Conservation (phyloP, 2,888 invertebrate genomes). For the Seira ritae region DNA sequence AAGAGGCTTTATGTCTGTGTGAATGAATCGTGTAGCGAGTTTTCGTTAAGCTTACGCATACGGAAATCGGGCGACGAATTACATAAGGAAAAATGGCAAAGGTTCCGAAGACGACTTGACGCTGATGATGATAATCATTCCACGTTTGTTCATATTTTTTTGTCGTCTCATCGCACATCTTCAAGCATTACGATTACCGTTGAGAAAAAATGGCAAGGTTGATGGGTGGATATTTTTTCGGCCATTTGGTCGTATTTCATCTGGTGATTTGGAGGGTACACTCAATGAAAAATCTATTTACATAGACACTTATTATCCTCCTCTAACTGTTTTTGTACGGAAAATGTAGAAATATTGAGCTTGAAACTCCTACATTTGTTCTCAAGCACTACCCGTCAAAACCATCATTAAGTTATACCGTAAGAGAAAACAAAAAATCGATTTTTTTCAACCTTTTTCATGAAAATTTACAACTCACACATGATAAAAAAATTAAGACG, state of each 20-base stretch:
- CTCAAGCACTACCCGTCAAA: neutral
- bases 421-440: slow-evolving; percentile 16
- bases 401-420: slow-evolving; percentile 4
- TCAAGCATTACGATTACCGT: neutral
- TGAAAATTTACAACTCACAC: neutral
- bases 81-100: slow-evolving; percentile 30
- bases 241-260: slow-evolving; percentile 51
- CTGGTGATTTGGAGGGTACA: slow-evolving; percentile 42
- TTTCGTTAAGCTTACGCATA: slow-evolving; percentile 1
- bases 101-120: slow-evolving; percentile 35
- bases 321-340: slow-evolving; percentile 30
- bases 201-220: slow-evolving; percentile 50
- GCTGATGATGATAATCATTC: slow-evolving; percentile 31
- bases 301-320: slow-evolving; percentile 34
- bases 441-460: neutral
- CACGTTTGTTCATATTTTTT: slow-evolving; percentile 32
- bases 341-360: slow-evolving; percentile 9
- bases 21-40: neutral
- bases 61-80: neutral
- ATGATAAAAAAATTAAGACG: slow-evolving; percentile 16
- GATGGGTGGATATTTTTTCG: slow-evolving; percentile 47
- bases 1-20: neutral
- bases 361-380: slow-evolving; percentile 8
- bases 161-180: neutral
- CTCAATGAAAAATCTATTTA: slow-evolving; percentile 46